A percentile compares a stretch with the other conserved stretches of the same genome.
These are phyloP conservation scores for Oostethus manadensis DNA, from an alignment of 2,113 vertebrate species.

Conservation along the genomic window DNA sequence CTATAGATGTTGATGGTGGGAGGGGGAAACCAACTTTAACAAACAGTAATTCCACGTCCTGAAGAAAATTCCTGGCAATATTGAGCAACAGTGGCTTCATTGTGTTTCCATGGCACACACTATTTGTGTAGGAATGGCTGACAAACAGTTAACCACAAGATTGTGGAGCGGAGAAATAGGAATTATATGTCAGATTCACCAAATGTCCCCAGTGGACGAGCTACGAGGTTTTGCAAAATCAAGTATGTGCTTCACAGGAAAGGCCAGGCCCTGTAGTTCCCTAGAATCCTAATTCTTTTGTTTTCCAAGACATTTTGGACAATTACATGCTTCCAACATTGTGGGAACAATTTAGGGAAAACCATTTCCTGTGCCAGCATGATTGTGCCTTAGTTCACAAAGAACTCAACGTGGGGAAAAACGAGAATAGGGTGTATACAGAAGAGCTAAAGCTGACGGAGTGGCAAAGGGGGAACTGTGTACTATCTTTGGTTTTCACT, in stretches of 20 bases:
- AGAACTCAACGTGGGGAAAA: too few relatives aligned
- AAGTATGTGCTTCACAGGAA: background rate
- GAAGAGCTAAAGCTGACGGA: too few relatives aligned
- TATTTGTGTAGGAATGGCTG: background rate
- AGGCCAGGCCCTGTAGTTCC: background rate
- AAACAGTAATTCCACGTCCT: slow-evolving; percentile 1
- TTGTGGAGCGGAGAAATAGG: background rate
- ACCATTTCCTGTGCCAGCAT: too few relatives aligned
- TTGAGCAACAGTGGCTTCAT: slow-evolving; percentile 8
- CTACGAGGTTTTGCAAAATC: background rate
- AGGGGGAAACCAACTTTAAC: slow-evolving; percentile 1
- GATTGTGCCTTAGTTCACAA: background rate
- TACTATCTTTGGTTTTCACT: too few relatives aligned
- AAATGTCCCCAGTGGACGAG: background rate
- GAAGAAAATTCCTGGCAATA: background rate
- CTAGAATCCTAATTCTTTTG: background rate
- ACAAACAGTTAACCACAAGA: background rate
- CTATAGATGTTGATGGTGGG: background rate
- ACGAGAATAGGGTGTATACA: too few relatives aligned
- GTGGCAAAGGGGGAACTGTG: too few relatives aligned
- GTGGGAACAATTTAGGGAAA: too few relatives aligned
- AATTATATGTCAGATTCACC: background rate
- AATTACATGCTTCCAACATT: too few relatives aligned
- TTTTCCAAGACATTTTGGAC: too few relatives aligned
- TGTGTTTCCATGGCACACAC: background rate